Percentiles rank a stretch among this genome's conserved stretches.
Evolutionary conservation across 2,888 invertebrate species (phyloP).

Genomic region (Pegoplata infirma): DNA sequence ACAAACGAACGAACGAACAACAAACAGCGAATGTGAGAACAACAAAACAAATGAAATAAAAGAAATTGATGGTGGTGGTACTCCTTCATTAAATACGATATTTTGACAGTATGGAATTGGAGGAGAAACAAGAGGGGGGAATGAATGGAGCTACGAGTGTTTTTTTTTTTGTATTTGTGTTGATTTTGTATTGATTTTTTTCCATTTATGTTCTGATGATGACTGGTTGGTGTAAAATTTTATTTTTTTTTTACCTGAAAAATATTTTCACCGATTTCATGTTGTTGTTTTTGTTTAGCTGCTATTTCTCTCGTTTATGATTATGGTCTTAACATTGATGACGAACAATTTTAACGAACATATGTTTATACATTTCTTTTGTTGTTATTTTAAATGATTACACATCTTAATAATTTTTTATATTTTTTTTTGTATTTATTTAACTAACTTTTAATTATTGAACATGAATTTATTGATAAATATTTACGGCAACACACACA

Average conservation of each 20-base stretch:
- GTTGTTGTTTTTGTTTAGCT: constrained; percentile 20
- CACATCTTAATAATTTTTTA: constrained; percentile 13
- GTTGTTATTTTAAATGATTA: constrained; percentile 36
- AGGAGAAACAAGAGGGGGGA: background rate
- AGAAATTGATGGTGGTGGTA: constrained; percentile 29
- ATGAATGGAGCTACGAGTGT: constrained; percentile 41
- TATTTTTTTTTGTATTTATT: background rate
- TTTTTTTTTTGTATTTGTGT: constrained; percentile 35
- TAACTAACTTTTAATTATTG: constrained; percentile 10
- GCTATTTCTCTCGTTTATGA: constrained; percentile 1
- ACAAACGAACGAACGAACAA: constrained; percentile 39
- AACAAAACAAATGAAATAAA: constrained; percentile 8
- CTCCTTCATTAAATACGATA: background rate
- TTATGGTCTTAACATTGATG: constrained; percentile 21
- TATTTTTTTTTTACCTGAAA: constrained; percentile 64
- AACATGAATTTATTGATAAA: constrained; percentile 39
- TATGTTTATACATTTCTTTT: constrained; percentile 45
- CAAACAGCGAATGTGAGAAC: constrained; percentile 37
- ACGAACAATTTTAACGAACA: constrained; percentile 14
- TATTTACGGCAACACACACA: constrained; percentile 11
- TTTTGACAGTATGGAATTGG: background rate
- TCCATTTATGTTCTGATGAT: background rate
- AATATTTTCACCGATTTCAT: constrained; percentile 67
- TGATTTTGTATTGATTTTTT: constrained; percentile 16
- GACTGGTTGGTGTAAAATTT: background rate